Evolutionary conservation across 2,888 invertebrate species (phyloP).

Genomic region (Acrocera orbiculus): DNA sequence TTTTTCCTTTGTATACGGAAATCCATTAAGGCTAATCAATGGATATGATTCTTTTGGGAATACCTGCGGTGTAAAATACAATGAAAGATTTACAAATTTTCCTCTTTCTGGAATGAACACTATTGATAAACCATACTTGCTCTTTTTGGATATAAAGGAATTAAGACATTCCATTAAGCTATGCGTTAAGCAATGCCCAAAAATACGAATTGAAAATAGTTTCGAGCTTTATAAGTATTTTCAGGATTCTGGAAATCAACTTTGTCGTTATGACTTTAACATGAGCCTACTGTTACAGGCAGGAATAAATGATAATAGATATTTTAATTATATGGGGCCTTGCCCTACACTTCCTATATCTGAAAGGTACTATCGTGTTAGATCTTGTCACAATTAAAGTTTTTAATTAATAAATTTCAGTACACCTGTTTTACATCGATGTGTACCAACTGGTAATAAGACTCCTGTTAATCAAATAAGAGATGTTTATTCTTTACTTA

Average conservation of each 20-base stretch:
- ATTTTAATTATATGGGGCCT: conserved; percentile 42
- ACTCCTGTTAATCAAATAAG: conserved; percentile 42
- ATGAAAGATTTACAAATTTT: conserved; percentile 54
- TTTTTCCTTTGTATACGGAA: conserved; percentile 76
- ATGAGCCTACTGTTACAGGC: conserved; percentile 35
- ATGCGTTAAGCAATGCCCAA: conserved; percentile 79
- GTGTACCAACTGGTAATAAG: conserved; percentile 61
- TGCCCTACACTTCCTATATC: conserved; percentile 66
- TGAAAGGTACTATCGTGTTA: conserved; percentile 37
- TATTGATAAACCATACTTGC: conserved; percentile 56
- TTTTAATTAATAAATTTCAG: conserved; percentile 37
- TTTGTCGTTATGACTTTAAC: conserved; percentile 59
- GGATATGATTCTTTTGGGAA: conserved; percentile 91
- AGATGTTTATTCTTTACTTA: conserved; percentile 63
- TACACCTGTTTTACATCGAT: conserved; percentile 65
- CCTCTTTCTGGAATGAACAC: conserved; percentile 68
- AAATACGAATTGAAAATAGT: conserved; percentile 40
- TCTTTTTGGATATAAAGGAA: conserved; percentile 68
- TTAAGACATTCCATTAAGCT: conserved; percentile 63
- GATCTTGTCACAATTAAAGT: not conserved
- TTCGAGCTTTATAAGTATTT: conserved; percentile 57
- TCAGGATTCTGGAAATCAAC: conserved; percentile 47
- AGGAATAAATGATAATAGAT: conserved; percentile 22
- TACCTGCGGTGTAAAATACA: conserved; percentile 71
- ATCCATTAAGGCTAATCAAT: conserved; percentile 68